A percentile compares a stretch with the other conserved stretches of the same genome.
Conservation (phyloP, 2,797 vertebrate species). For the Geotrypetes seraphini region DNA sequence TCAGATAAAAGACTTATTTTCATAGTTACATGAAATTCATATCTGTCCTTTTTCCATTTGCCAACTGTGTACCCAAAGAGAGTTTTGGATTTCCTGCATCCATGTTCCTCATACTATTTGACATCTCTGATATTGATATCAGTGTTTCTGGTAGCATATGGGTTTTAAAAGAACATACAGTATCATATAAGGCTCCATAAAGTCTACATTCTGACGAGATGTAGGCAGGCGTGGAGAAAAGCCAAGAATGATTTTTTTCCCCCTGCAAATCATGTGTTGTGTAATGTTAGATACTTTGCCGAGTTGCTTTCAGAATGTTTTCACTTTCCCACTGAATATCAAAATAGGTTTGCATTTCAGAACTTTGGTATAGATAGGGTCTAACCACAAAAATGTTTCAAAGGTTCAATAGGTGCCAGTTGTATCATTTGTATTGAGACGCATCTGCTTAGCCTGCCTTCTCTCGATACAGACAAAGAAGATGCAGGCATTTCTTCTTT, state of each 20-base stretch:
- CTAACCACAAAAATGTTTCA: slow-evolving; percentile 26
- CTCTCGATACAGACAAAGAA: slow-evolving; percentile 6
- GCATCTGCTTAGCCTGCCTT: slow-evolving; percentile 18
- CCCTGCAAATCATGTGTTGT: slow-evolving; percentile 34
- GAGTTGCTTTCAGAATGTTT: slow-evolving; percentile 34
- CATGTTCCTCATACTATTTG: slow-evolving; percentile 27
- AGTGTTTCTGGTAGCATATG: slow-evolving; percentile 33
- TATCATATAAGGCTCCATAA: slow-evolving; percentile 48
- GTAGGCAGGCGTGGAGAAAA: slow-evolving; percentile 47
- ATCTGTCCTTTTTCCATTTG: slow-evolving; percentile 16
- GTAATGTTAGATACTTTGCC: slow-evolving; percentile 45
- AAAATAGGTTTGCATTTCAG: slow-evolving; percentile 25
- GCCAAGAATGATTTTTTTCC: slow-evolving; percentile 48
- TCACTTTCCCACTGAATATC: slow-evolving; percentile 23
- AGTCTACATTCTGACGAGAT: slow-evolving; percentile 47
- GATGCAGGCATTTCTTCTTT: slow-evolving; percentile 29
- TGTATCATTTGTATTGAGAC: slow-evolving; percentile 13
- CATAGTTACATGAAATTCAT: background rate
- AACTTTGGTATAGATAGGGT: slow-evolving; percentile 4
- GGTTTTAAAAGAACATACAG: slow-evolving; percentile 34
- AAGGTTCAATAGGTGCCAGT: slow-evolving; percentile 28
- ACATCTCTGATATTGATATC: slow-evolving; percentile 47
- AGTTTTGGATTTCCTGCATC: slow-evolving; percentile 19
- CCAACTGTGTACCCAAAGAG: slow-evolving; percentile 15
- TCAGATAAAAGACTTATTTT: slow-evolving; percentile 14